A percentile compares a stretch with the other conserved stretches of the same genome.
These are phyloP conservation scores for Epsilonema sp. DNA, from an alignment of 2,888 invertebrate genomes.

Conservation along the genomic window DNA sequence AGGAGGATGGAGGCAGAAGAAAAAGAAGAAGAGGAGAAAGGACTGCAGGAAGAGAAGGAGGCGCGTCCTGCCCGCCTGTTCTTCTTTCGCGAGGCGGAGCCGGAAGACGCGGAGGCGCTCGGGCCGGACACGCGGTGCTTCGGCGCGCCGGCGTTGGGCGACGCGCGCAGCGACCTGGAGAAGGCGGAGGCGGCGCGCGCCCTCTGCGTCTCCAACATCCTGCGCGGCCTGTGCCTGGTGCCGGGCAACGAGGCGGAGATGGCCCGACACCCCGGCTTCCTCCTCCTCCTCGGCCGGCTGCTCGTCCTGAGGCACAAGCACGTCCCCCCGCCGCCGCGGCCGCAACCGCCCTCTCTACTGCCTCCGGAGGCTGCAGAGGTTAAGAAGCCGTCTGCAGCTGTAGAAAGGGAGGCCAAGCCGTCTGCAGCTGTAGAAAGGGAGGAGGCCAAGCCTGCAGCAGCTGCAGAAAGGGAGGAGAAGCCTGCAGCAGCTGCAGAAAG, in stretches of 20 bases:
- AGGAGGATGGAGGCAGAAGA: not conserved
- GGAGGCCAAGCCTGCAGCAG: not conserved
- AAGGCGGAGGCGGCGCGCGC: constrained; percentile 69
- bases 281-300: constrained; percentile 71
- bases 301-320: constrained; percentile 79
- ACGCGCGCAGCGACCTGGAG: constrained; percentile 67
- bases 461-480: not conserved
- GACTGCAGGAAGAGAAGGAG: no score
- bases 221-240: constrained; percentile 89
- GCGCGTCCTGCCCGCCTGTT: no score
- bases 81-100: not conserved
- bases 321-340: no score
- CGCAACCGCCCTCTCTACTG: no score
- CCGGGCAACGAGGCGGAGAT: constrained; percentile 63
- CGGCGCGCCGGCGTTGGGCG: constrained; percentile 46
- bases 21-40: no score
- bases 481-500: no score
- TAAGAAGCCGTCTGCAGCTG: no score
- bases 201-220: constrained; percentile 78
- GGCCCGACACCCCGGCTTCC: constrained; percentile 44
- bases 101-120: constrained; percentile 1
- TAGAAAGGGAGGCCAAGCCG: no score
- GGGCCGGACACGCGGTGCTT: not conserved
- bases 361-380: no score
- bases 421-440: not conserved